Evolutionary conservation across 2,797 vertebrate genomes (phyloP), one percentile per base, ranked within the genome.

Genomic region (Halcyon badia): DNA sequence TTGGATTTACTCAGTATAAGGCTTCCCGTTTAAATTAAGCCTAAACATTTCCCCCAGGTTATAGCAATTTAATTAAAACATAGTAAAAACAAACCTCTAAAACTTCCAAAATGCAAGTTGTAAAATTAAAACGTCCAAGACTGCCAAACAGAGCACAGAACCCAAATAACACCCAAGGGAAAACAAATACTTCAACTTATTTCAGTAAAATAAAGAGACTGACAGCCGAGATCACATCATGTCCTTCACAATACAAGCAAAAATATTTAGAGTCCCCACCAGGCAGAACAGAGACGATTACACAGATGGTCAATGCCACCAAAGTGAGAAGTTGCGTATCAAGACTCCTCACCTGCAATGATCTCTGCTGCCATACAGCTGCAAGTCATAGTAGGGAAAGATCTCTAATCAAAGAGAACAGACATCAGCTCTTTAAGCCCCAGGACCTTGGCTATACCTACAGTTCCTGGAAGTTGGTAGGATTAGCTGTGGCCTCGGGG

Each of bases 1-100:
- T 1, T 75, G 73, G 69, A 82, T 88, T 88, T 78, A 62, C 52
- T 61, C 44, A 10, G 83, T 52, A 25, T 57, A 71, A 82, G 28
- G 24, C 69, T 90, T 66, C 70, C 65, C 8, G 2, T 88, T 96
- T 90, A 81, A 93, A 95, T 94, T 46, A 91, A 95, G 58, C 87
- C 12, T 5, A 49, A 91, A 90, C 49, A 91, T 91, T 95, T 75
- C 92, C 90, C 94, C 46, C 83, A 91, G 90, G 85, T 96, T 94
- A 88, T 14, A 51, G 83, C 69, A 72, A 93, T 82, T 93, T 94
- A 91, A 97, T 96, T 96, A 96, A 94, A 97, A 78, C 58, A 78
- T 94, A 96, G 89, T 52, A 78, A 88, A 94, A 93, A 44, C 85
- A 93, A 96, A 81, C 49, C 84, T 85, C 72, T 66, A 44, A 80